Evolutionary conservation across 1,140 invertebrate species (phyloP), one percentile per base, ranked within the genome.

Genomic region (Drosophila hydei): DNA sequence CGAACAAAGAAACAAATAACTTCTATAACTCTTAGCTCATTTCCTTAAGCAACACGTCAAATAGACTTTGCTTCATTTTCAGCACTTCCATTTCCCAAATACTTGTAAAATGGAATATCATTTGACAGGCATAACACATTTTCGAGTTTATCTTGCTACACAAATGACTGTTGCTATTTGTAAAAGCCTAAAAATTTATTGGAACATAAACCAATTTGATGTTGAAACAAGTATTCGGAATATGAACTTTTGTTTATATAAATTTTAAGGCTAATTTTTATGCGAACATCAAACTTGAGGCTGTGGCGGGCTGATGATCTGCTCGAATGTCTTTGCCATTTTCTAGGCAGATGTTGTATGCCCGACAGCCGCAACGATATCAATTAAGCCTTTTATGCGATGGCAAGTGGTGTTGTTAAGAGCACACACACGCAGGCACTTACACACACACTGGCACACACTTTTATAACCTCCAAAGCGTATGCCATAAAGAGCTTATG

Each of bases 401-500:
- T 69, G 70, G 76, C 61, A 61, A 78, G 63, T 75, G 69, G 56
- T 58, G 51, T 33, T 33, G 30, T 33, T 33, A 27, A n/a, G 54
- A 52, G 47, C 40, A 40, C 75, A 33, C 11, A 33, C 9, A 33
- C 5, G 8, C 25, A 27, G 3, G 11, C 2, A 33, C 11, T 11
- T 2, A 33, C 30, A 12, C 30, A 33, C 9, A 11, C 2, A 16
- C 38, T 47, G 36, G 30, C 33, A 40, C 75, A 51, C 48, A 50
- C 42, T 78, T 84, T 84, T 77, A 84, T 80, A 84, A 70, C 73
- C 81, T 42, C 40, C 38, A 36, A 47, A 68, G 56, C 67, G 68
- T 69, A 43, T 74, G 65, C 61, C 60, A 65, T 87, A 87, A 88
- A 88, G 79, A 67, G 83, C 83, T 77, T 77, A 85, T 85, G 73